Evolutionary conservation across 2,888 invertebrate species (phyloP), one percentile per base, ranked within the genome.

Genomic region (Hirtodrosophila histrioides): DNA sequence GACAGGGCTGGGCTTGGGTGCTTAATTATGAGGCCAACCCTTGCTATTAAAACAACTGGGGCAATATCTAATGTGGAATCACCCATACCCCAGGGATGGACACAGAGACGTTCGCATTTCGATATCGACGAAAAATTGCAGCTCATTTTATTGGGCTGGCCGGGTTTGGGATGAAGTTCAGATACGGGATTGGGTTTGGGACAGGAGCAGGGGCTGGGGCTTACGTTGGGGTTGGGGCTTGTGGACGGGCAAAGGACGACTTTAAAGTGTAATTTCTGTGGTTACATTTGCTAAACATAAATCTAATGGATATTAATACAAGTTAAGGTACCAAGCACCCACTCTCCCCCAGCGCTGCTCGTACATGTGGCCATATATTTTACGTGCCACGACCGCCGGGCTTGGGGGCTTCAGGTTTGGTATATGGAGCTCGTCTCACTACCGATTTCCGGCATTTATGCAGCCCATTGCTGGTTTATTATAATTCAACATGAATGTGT

Each of bases 231-330:
- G 27, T 27, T 27, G 27, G 27, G 5, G n/a, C 27, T 27, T 27
- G 3, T 27, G 27, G 6, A 27, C 27, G 27, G 31, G 31, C 31
- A 31, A 31, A 7, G 36, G 58, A 45, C 50, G 75, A 68, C 67
- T 83, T 83, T 87, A 83, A 87, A 83, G 82, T 76, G 82, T 87
- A 83, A 83, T 87, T 87, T 83, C 86, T 73, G 76, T 72, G 85
- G 83, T 78, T 82, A 86, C 82, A 82, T 82, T 86, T 82, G 82
- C 85, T 70, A 80, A 81, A 69, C 83, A 83, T 83, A 83, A 83
- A 83, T 83, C 86, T 83, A 83, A 83, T 87, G 86, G 86, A 85
- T 83, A 83, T 87, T 83, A 87, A 87, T 83, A 85, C 87, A 73
- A 81, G 77, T 69, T 76, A 56, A 73, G 76, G 53, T 49, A 40